Conservation (phyloP, 1,140 invertebrate genomes). For the Dryas iulia region DNA sequence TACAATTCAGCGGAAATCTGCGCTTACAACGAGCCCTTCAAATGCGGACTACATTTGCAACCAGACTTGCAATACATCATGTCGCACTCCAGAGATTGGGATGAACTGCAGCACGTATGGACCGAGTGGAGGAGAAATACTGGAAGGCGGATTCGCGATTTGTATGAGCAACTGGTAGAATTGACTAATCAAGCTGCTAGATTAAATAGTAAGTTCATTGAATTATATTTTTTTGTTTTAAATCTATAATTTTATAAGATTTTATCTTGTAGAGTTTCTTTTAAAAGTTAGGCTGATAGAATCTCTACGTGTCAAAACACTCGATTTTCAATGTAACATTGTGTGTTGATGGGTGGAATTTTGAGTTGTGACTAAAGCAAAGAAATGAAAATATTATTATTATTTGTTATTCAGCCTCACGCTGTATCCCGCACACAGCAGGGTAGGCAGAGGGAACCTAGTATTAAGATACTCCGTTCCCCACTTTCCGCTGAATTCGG, state of each 20-base stretch:
- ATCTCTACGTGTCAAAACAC: no score
- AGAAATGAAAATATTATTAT: no score
- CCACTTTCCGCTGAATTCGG: no score
- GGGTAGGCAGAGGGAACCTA: no score
- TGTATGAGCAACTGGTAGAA: conserved; percentile 91
- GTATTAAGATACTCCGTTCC: no score
- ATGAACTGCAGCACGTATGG: conserved; percentile 92
- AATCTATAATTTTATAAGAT: no score
- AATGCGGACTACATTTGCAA: conserved; percentile 89
- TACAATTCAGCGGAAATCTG: conserved; percentile 94
- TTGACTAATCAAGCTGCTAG: conserved; percentile 93
- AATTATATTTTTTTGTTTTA: not conserved
- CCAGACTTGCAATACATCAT: conserved; percentile 86
- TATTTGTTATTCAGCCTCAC: no score
- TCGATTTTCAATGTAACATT: not conserved
- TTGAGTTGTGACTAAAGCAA: no score
- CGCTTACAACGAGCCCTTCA: conserved; percentile 89
- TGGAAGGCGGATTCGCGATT: conserved; percentile 88
- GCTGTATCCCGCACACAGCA: no score
- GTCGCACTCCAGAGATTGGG: conserved; percentile 90
- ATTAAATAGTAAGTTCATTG: conserved; percentile 88
- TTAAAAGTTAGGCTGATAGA: no score
- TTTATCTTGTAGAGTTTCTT: no score
- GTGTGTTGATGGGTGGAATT: no score
- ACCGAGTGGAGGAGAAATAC: conserved; percentile 91